A percentile compares a stretch with the other conserved stretches of the same genome.
Conservation (phyloP, 64 coral and sea anemone species). For the Pachyseris speciosa region DNA sequence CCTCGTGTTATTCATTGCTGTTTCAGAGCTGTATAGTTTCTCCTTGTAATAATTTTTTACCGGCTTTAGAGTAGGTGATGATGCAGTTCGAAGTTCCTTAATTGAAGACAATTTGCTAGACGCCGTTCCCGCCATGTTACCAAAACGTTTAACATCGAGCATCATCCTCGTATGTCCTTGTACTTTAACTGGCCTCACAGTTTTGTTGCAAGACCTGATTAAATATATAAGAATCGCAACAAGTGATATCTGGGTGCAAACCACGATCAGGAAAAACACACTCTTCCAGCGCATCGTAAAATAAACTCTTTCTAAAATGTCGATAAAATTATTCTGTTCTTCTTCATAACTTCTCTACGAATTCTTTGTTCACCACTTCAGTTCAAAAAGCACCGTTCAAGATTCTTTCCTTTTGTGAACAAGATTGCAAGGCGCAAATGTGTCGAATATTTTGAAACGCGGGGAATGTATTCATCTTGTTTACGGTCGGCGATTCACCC, state of each 20-base stretch:
- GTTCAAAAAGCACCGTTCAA: not conserved
- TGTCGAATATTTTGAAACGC: constrained; percentile 12
- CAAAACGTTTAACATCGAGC: too few species aligned
- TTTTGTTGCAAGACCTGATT: not conserved
- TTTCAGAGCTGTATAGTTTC: not conserved
- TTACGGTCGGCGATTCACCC: not conserved
- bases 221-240: constrained; percentile 22
- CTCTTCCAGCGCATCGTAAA: constrained; percentile 17
- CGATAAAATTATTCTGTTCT: not conserved
- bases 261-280: not conserved
- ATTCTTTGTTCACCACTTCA: not conserved
- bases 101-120: not conserved
- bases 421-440: not conserved
- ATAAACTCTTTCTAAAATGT: not conserved
- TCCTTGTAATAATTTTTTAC: not conserved
- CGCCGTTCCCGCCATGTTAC: not conserved
- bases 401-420: not conserved
- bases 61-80: not conserved
- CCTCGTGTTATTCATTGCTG: not conserved
- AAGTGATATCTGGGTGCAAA: not conserved
- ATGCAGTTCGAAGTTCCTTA: not conserved
- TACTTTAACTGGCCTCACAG: not conserved
- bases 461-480: constrained; percentile 25
- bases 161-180: not conserved
- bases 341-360: not conserved